Percentiles rank a stretch among this genome's conserved stretches.
These are phyloP conservation scores for Trachelus tabidus DNA, from an alignment of 2,888 invertebrate species.

Conservation along the genomic window DNA sequence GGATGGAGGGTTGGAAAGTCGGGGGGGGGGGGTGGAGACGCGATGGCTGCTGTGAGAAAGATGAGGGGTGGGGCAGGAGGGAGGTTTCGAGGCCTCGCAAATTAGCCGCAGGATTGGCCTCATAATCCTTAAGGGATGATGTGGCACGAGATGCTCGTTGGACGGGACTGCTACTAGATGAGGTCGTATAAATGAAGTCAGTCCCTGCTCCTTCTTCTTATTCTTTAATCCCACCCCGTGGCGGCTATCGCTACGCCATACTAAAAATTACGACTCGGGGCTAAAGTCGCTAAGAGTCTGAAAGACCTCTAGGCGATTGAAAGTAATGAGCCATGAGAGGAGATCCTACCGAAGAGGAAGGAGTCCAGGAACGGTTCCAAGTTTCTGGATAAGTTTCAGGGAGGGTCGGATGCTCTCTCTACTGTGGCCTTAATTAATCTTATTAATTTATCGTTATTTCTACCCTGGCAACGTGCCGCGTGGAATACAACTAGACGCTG, in stretches of 20 bases:
- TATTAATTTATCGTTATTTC: slow-evolving; percentile 39
- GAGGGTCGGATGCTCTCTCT: slow-evolving; percentile 7
- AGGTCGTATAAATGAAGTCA: slow-evolving; percentile 61
- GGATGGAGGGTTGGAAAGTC: not conserved
- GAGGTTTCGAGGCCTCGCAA: slow-evolving; percentile 47
- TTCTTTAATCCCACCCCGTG: slow-evolving; percentile 61
- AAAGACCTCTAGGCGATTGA: slow-evolving; percentile 52
- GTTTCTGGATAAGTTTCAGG: slow-evolving; percentile 8
- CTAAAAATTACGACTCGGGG: slow-evolving; percentile 52
- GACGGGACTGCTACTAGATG: slow-evolving; percentile 45
- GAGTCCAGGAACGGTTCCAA: not conserved
- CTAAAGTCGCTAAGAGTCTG: slow-evolving; percentile 28
- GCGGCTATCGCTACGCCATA: slow-evolving; percentile 43
- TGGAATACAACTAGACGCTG: not conserved
- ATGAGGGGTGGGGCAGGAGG: not conserved
- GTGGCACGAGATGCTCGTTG: slow-evolving; percentile 21
- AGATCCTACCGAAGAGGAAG: slow-evolving; percentile 31
- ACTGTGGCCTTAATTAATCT: slow-evolving; percentile 44
- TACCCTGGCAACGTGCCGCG: not conserved
- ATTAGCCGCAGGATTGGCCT: slow-evolving; percentile 63
- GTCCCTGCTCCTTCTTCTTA: slow-evolving; percentile 49
- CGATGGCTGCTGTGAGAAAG: not conserved
- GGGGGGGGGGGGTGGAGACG: not conserved
- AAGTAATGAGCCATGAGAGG: slow-evolving; percentile 60
- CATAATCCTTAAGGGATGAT: slow-evolving; percentile 61